Percentiles rank a stretch among this genome's conserved stretches.
Conservation (phyloP, 2,797 vertebrate genomes). For the Graptemys geographica region DNA sequence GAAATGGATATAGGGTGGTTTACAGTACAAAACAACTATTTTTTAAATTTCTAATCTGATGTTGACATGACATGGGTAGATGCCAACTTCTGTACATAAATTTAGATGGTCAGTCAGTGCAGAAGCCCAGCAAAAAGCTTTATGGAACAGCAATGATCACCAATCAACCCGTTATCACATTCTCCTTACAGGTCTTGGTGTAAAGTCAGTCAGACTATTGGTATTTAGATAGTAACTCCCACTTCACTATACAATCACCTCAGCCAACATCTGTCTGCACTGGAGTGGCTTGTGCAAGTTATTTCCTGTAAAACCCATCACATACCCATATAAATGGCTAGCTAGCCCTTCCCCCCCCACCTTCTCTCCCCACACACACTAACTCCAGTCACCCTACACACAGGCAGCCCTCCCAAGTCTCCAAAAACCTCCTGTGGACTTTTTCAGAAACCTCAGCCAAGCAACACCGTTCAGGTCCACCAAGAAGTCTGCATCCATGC, state of each 20-base stretch:
- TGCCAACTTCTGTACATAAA: neutral
- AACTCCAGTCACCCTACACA: no score
- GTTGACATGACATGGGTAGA: neutral
- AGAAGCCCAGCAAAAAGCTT: neutral
- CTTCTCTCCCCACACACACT: no score
- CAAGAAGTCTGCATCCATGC: neutral
- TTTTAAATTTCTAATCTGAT: no score
- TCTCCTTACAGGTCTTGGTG: neutral
- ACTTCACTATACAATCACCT: no score
- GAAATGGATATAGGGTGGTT: neutral
- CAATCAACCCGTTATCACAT: neutral
- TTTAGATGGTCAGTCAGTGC: neutral
- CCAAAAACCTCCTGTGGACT: neutral
- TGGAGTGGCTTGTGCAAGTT: no score
- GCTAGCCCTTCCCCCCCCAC: no score
- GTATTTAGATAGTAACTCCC: no score
- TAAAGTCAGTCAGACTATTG: no score
- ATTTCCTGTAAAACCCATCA: no score
- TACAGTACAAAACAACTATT: neutral
- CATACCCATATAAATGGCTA: no score
- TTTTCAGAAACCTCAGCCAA: neutral
- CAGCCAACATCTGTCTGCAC: no score
- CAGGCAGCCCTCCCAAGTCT: neutral
- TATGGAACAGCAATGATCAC: neutral
- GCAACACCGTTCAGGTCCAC: neutral